These are phyloP conservation scores for Heteractis magnifica DNA, from an alignment of 92 coral and sea anemone species.

Conservation along the genomic window DNA sequence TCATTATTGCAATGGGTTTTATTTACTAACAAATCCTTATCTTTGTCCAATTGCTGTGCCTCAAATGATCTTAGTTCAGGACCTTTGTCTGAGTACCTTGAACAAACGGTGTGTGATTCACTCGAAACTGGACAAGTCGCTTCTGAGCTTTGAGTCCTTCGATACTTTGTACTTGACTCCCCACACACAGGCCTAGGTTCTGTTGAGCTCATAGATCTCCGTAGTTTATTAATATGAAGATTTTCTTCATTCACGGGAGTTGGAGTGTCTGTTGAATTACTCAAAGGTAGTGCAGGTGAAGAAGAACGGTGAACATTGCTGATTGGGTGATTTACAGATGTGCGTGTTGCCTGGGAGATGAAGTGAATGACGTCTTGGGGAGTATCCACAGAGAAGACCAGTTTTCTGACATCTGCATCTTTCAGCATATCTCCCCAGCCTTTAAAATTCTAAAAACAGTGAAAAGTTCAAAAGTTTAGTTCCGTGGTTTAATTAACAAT, in stretches of 20 bases:
- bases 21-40: not conserved
- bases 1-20: not conserved
- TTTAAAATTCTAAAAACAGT: not conserved
- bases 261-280: not conserved
- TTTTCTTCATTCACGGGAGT: not conserved
- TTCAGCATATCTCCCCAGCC: conserved; percentile 25
- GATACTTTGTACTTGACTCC: not conserved
- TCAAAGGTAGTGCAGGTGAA: not conserved
- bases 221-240: not conserved
- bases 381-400: not conserved
- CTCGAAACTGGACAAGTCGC: not conserved
- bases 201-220: not conserved
- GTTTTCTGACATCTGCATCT: conserved; percentile 19
- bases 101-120: not conserved
- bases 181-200: not conserved
- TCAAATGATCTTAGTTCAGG: not conserved
- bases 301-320: not conserved
- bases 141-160: not conserved
- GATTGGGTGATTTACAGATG: not conserved
- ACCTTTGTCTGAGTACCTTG: not conserved
- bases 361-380: conserved; percentile 13
- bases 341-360: not conserved
- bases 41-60: not conserved
- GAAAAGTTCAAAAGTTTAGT: not conserved
- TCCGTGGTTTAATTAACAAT: too few relatives aligned